phyloP scores from a whole-genome alignment of 2,888 invertebrate species.

The Therioaphis trifolii region DNA sequence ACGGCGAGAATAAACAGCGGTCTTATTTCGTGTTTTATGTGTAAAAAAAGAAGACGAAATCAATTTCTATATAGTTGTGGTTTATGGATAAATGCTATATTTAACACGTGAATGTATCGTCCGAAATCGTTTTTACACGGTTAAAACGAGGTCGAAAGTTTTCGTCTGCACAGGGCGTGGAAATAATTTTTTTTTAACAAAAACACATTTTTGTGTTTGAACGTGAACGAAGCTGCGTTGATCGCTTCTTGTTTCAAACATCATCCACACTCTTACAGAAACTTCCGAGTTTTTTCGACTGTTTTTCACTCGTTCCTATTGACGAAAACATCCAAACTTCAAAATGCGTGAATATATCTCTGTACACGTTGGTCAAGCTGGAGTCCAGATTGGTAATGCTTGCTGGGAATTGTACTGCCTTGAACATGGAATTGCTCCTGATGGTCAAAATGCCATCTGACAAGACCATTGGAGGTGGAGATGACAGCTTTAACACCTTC shows the following conservation, averaged over 20 bases:
- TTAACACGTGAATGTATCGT: too few species aligned
- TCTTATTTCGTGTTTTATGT: too few species aligned
- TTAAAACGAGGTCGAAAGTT: too few species aligned
- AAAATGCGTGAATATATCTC: conserved; percentile 80
- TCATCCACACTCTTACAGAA: neutral
- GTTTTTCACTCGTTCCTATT: conserved; percentile 39
- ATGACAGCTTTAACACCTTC: conserved; percentile 95
- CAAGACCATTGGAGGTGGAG: conserved; percentile 89
- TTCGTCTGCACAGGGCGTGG: too few species aligned
- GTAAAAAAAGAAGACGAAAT: too few species aligned
- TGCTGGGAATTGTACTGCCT: conserved; percentile 90
- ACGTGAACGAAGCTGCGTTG: conserved; percentile 50
- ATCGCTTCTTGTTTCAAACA: conserved; percentile 55
- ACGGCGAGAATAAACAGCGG: too few species aligned
- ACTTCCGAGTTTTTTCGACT: neutral
- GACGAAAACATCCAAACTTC: conserved; percentile 23
- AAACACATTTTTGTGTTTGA: conserved; percentile 61
- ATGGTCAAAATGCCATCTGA: conserved; percentile 95
- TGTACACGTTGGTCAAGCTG: conserved; percentile 83
- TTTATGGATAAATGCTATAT: too few species aligned
- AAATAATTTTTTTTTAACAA: too few species aligned
- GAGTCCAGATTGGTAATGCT: conserved; percentile 90
- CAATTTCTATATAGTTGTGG: too few species aligned
- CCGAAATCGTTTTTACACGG: too few species aligned
- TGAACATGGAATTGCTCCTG: conserved; percentile 91